Base-by-base conservation (phyloP, 2,888 invertebrate species). In the Orthosia gracilis region DNA sequence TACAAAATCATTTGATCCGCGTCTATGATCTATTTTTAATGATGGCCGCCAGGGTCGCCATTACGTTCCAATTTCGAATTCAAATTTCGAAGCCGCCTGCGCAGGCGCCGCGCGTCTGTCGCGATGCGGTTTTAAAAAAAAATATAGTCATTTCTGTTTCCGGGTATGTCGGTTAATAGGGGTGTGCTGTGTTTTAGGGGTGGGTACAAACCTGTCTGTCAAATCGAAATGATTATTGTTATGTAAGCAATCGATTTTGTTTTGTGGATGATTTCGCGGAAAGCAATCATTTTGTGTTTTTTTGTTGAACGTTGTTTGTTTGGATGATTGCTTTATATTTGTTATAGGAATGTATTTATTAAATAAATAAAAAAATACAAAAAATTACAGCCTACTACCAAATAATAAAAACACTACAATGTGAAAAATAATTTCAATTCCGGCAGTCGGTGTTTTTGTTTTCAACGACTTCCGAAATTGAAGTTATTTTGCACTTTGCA, bases 1-100 rank as follows among this genome's bases (percentile, higher is more conserved):
- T 89, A 90, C 91, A 89, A 93, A 92, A 93, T 92, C 91, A 91
- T 90, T 88, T 88, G 85, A 89, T 90, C 82, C 80, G 69, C 66
- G 88, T 85, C 94, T 94, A 94, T 94, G 94, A 94, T 94, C 93
- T 94, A 94, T 94, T 94, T 95, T 93, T 95, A 95, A 95, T 95
- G 92, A 94, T 95, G 93, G 93, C 93, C 92, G 94, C 91, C 87
- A 90, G 92, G 90, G 85, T 86, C 90, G 91, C 91, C 87, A 92
- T 94, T 93, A 93, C 83, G 88, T 86, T 92, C 93, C 89, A 94
- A 94, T 93, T 94, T 93, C 88, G 87, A 94, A 94, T 94, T 94
- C 90, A 92, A 94, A 94, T 92, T 93, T 93, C 87, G 79, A 84
- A 83, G 84, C 81, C 85, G 87, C 85, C 88, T 90, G 91, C 90